Evolutionary conservation across 2,113 vertebrate genomes (phyloP).

Genomic region (Ibidorhyncha struthersii): DNA sequence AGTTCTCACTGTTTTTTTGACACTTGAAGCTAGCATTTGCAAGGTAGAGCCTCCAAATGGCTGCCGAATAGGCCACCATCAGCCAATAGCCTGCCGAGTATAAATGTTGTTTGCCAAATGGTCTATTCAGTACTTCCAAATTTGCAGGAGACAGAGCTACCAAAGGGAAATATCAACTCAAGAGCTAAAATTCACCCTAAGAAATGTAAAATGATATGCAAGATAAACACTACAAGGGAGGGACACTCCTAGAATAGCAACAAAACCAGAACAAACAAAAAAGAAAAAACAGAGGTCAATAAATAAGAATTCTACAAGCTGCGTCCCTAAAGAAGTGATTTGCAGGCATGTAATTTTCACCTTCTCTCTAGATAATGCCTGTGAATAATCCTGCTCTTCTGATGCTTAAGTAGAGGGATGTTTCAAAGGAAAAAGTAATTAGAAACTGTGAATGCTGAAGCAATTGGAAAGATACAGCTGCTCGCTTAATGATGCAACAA

Average conservation of each 20-base stretch:
- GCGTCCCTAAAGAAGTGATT: background rate
- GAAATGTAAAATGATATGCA: background rate
- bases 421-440: constrained; percentile 10
- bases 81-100: constrained; percentile 24
- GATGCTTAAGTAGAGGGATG: background rate
- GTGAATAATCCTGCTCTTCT: background rate
- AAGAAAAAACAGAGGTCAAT: background rate
- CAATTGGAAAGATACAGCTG: background rate
- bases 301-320: background rate
- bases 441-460: background rate
- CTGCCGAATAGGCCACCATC: background rate
- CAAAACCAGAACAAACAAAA: background rate
- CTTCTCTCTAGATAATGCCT: background rate
- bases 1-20: constrained; percentile 29
- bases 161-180: background rate
- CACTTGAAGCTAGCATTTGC: constrained; percentile 46
- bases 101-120: constrained; percentile 49
- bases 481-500: background rate
- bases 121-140: background rate
- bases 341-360: background rate
- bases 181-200: background rate
- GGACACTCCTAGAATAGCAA: background rate
- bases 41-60: constrained; percentile 23
- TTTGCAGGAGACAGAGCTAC: background rate
- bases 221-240: background rate